Conservation (phyloP, 2,888 invertebrate genomes). For the Congeria kusceri region DNA sequence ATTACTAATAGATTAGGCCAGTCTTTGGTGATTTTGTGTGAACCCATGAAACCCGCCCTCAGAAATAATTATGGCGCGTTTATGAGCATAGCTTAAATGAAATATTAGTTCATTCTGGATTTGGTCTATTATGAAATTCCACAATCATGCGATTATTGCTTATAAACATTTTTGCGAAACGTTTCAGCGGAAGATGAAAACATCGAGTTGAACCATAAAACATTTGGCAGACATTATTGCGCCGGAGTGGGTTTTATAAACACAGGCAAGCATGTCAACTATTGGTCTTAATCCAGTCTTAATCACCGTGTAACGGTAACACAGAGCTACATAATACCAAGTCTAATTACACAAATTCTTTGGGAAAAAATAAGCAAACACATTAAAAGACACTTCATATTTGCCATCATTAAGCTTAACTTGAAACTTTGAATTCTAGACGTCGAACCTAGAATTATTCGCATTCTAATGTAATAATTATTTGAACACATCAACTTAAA, state of each 20-base stretch:
- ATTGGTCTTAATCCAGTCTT: constrained; percentile 45
- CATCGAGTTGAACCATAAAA: constrained; percentile 25
- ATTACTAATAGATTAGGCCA: no score
- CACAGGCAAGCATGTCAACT: constrained; percentile 42
- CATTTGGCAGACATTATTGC: constrained; percentile 38
- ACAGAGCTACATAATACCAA: constrained; percentile 25
- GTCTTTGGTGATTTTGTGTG: no score
- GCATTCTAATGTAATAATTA: no score
- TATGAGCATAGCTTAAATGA: background rate
- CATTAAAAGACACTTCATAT: background rate
- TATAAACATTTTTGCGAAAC: constrained; percentile 48
- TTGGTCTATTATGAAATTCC: constrained; percentile 54
- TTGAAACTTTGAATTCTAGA: no score
- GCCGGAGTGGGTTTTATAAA: constrained; percentile 26
- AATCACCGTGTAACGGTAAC: constrained; percentile 27
- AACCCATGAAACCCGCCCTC: background rate
- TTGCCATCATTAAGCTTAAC: no score
- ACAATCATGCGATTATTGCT: constrained; percentile 27
- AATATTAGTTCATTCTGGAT: constrained; percentile 50
- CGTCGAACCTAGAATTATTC: no score
- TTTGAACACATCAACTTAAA: no score
- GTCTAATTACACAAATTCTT: constrained; percentile 24
- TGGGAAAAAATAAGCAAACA: background rate
- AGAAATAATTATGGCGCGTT: background rate
- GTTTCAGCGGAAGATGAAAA: constrained; percentile 29